Base-by-base conservation (phyloP, 2,113 vertebrate genomes). In the Puntigrus tetrazona region DNA sequence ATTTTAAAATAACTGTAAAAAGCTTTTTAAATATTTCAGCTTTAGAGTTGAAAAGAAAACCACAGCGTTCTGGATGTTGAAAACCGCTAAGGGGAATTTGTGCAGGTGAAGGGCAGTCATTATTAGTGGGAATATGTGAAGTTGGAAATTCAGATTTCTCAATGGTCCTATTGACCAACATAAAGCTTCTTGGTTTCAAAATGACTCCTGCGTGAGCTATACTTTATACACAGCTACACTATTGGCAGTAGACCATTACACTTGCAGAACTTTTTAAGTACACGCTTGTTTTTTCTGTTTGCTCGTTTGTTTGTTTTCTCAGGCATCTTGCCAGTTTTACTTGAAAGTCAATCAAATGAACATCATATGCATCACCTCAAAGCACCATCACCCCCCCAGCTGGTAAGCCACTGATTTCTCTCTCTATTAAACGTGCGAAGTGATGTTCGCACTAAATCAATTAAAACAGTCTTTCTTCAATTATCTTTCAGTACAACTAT, bases 291-390 rank as follows among this genome's bases (percentile, higher is more conserved):
- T 69, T 16, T 75, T 69, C 11, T 45, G 0, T 70, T 14, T 11
- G 1, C 11, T 0, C 20, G 45, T 22, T 14, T 9, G 1, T 27
- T 1, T 41, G 41, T 41, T 34, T 69, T 83, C 63, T 43, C 11
- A 88, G 87, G 76, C 38, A 1, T 50, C 50, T 2, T 88, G 87
- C 70, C 85, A 86, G 80, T 86, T 88, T 81, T 88, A 86, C 41
- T 83, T 88, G 13, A 77, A 18, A 10, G 36, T 88, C 20, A 6
- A 78, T 88, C 63, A 73, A 18, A 72, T 88, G 18, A 36, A 55
- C 77, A 84, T 7, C 4, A 22, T 84, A 63, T 65, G 77, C 14
- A 43, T 73, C 31, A 52, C 83, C 47, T 72, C 41, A 45, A 81
- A 47, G 9, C 78, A 52, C 38, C 43, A 43, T 38, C 57, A 59